Percentiles rank a stretch among this genome's conserved stretches.
Conservation (phyloP, 2,113 vertebrate genomes). For the Apus apus region DNA sequence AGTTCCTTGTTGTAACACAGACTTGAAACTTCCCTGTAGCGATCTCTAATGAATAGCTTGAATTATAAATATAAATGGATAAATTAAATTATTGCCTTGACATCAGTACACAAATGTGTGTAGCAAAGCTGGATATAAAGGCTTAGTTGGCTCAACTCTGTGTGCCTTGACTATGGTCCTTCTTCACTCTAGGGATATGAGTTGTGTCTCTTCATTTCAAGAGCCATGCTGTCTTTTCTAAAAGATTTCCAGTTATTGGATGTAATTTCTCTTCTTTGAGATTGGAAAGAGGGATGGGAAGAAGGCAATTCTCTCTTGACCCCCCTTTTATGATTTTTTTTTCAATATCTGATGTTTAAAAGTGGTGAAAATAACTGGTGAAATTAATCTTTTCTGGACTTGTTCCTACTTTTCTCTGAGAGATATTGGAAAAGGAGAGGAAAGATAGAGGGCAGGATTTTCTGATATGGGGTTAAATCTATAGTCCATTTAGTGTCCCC, state of each 20-base stretch:
- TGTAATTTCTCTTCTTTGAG: neutral
- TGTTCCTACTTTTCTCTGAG: neutral
- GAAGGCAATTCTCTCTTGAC: neutral
- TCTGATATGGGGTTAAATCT: neutral
- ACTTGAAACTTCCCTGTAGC: neutral
- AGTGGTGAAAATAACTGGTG: neutral
- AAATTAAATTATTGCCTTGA: neutral
- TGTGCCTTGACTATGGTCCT: neutral
- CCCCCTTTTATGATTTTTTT: accelerated
- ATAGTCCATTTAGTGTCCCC: neutral
- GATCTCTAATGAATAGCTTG: neutral
- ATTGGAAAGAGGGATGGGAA: neutral
- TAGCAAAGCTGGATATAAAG: neutral
- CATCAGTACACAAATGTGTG: neutral
- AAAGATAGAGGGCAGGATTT: neutral
- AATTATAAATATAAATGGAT: neutral
- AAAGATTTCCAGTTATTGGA: neutral
- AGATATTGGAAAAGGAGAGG: neutral
- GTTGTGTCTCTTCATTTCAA: neutral
- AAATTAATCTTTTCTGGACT: neutral
- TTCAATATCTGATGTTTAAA: neutral
- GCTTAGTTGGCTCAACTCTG: neutral
- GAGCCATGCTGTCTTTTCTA: neutral
- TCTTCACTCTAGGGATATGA: neutral
- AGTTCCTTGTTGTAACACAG: neutral